Base-by-base conservation (phyloP, 1,140 invertebrate genomes). In the Cydia amplana region DNA sequence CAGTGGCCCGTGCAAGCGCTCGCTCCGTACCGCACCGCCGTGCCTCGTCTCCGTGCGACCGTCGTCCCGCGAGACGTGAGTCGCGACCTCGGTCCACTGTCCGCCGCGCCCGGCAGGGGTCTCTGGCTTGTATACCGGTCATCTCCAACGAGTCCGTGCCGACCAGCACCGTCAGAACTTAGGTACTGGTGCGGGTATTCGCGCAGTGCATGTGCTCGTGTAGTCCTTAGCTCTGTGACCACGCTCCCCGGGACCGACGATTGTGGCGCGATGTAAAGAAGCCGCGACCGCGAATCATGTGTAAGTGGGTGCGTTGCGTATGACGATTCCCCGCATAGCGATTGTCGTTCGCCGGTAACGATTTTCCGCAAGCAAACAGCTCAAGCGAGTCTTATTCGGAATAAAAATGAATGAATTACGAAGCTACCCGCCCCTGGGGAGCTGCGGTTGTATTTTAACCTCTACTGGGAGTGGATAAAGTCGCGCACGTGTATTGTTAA, bases 201-300 rank as follows among this genome's bases (percentile, higher is more conserved):
- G 65, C 65, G 65, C 65, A 85, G 86, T 87, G 86, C 80, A 78
- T 84, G 87, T 90, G 84, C 75, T 70, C 65, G 77, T 75, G 72
- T 81, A 76, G 55, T 81, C 80, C 40, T 75, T 82, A 82, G 80
- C 83, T 88, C 81, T 82, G 87, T 89, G 86, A 87, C 78, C 84
- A 84, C 80, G 77, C 78, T 86, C 78, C 82, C 85, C 75, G 81
- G 81, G 80, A 85, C 87, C 88, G 88, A 87, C 86, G 83, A 89
- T 86, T 84, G 87, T 91, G 91, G 91, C 91, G 89, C 87, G 85
- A 92, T 92, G 91, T 92, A 84, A 90, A 85, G 87, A 86, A 87
- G 84, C 85, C 84, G 90, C 87, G 85, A 87, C 86, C 88, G 88
- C 87, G 87, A 90, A 88, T 87, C 82, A 92, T 92, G 91, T 92